Conservation (phyloP, 2,888 invertebrate species). For the Philereme transversata region DNA sequence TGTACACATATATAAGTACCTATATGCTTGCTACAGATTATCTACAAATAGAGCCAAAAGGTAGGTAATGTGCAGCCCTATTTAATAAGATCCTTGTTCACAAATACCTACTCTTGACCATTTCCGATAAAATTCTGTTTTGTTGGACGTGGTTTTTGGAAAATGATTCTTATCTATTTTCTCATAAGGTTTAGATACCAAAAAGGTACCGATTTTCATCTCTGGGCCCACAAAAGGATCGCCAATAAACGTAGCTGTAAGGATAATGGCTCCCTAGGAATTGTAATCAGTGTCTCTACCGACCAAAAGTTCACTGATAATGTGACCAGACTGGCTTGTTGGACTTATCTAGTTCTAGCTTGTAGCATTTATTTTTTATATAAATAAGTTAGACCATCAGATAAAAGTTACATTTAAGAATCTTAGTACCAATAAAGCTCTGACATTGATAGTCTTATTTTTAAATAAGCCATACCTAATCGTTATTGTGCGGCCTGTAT, state of each 20-base stretch:
- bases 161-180: slow-evolving; percentile 7
- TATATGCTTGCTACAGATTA: too few relatives aligned
- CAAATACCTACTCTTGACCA: background rate
- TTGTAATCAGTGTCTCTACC: slow-evolving; percentile 30
- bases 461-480: too few relatives aligned
- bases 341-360: too few relatives aligned
- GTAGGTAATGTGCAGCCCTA: background rate
- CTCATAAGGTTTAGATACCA: slow-evolving; percentile 1
- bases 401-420: too few relatives aligned
- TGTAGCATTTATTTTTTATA: too few relatives aligned
- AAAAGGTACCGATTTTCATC: slow-evolving; percentile 21
- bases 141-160: background rate
- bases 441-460: too few relatives aligned
- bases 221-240: slow-evolving; percentile 26
- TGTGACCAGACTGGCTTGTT: too few relatives aligned
- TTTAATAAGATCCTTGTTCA: background rate
- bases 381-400: too few relatives aligned
- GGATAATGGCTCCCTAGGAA: slow-evolving; percentile 38
- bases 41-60: background rate
- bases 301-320: background rate
- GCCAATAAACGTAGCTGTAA: slow-evolving; percentile 39
- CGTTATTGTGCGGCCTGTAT: too few relatives aligned
- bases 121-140: background rate
- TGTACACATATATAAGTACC: too few relatives aligned
- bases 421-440: too few relatives aligned